These are phyloP conservation scores for Anableps anableps DNA, from an alignment of 2,797 vertebrate genomes.

Conservation along the genomic window DNA sequence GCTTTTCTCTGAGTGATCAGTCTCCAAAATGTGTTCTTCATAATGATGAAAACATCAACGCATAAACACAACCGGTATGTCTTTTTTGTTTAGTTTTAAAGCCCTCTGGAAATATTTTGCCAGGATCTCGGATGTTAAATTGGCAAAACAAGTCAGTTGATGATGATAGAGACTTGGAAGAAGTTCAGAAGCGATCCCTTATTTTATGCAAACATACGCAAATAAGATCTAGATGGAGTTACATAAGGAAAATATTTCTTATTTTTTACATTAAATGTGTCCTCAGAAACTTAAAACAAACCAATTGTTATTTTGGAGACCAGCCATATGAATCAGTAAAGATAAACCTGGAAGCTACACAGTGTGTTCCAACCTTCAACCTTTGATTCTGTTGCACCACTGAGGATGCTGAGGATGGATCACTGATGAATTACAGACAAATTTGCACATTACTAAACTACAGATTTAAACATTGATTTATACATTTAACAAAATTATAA, in stretches of 20 bases:
- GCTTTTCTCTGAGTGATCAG: neutral
- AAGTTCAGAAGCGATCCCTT: neutral
- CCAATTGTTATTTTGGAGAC: neutral
- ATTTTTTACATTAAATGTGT: neutral
- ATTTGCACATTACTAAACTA: neutral
- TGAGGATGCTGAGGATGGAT: neutral
- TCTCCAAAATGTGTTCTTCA: slow-evolving; percentile 1
- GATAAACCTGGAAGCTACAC: neutral
- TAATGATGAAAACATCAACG: neutral
- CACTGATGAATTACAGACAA: neutral
- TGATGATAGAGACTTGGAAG: neutral
- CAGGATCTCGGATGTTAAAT: neutral
- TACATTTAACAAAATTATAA: neutral
- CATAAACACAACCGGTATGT: neutral
- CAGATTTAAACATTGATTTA: neutral
- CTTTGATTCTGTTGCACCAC: neutral
- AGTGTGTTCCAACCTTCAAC: neutral
- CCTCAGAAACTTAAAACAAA: slow-evolving; percentile 2
- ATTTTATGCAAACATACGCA: neutral
- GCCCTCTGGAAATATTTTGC: neutral
- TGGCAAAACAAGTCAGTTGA: neutral
- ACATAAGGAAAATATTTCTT: neutral
- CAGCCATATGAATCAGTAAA: neutral
- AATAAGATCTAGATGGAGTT: neutral
- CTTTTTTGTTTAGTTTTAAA: slow-evolving; percentile 1